phyloP scores from a whole-genome alignment of 1,140 invertebrate species.

The Tribolium madens region DNA sequence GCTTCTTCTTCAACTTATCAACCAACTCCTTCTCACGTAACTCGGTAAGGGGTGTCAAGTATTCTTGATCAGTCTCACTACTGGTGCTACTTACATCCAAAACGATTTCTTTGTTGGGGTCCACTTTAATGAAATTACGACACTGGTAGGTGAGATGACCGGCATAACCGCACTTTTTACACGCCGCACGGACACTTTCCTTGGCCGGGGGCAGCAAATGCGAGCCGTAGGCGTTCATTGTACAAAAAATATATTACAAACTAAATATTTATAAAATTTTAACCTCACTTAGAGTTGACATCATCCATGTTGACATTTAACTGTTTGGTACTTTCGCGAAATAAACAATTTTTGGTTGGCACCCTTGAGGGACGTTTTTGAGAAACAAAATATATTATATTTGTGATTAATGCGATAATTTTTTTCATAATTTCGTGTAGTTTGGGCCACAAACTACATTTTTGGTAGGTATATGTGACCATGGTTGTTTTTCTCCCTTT shows the following conservation, averaged over 20 bases:
- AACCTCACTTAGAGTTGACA: constrained; percentile 1
- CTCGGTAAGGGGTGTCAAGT: constrained; percentile 84
- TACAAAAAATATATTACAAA: neutral
- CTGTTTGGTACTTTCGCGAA: too few species aligned
- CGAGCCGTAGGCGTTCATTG: constrained; percentile 59
- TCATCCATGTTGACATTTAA: too few species aligned
- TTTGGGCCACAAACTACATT: neutral
- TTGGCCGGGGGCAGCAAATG: constrained; percentile 68
- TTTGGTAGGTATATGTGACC: neutral
- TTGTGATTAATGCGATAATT: too few species aligned
- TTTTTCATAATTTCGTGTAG: neutral
- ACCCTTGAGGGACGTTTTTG: neutral
- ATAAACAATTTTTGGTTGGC: neutral
- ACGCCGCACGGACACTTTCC: constrained; percentile 83
- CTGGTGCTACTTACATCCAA: constrained; percentile 96
- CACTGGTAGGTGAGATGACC: constrained; percentile 97
- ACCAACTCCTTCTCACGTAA: constrained; percentile 82
- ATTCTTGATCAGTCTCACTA: constrained; percentile 87
- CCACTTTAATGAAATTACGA: constrained; percentile 94
- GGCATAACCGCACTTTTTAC: constrained; percentile 94
- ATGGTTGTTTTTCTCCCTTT: neutral
- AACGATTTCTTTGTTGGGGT: constrained; percentile 89
- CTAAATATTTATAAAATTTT: neutral
- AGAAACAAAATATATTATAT: too few species aligned
- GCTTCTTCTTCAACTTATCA: constrained; percentile 72